Conservation (phyloP, 2,113 vertebrate species). For the Callionymus lyra region DNA sequence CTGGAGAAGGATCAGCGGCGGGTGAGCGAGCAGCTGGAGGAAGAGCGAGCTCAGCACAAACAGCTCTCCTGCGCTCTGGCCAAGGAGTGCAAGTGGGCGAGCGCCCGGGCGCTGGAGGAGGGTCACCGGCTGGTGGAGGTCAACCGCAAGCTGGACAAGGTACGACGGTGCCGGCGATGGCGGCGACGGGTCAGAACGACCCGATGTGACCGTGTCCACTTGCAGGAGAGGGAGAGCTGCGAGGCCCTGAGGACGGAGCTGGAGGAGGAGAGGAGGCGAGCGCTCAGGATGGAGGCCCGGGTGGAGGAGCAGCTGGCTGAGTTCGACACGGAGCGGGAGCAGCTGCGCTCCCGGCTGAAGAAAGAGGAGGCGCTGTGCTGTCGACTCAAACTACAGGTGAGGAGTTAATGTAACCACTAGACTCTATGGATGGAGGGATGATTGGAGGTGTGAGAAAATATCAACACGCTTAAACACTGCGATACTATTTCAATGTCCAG, state of each 20-base stretch:
- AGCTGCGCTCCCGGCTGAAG: constrained; percentile 83
- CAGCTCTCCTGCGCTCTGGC: constrained; percentile 85
- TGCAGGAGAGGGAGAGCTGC: constrained; percentile 65
- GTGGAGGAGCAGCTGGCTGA: constrained; percentile 91
- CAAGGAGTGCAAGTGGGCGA: constrained; percentile 90
- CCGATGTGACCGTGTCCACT: neutral
- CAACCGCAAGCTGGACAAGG: constrained; percentile 75
- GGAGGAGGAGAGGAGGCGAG: constrained; percentile 74
- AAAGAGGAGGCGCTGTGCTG: constrained; percentile 83
- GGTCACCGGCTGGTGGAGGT: constrained; percentile 79
- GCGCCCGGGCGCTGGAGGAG: constrained; percentile 81
- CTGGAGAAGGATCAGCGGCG: constrained; percentile 87
- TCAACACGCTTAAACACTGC: too few relatives aligned
- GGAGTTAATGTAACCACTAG: constrained; percentile 1
- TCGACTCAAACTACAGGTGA: constrained; percentile 77
- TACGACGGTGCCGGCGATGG: neutral
- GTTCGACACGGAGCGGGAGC: constrained; percentile 92
- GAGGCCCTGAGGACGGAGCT: constrained; percentile 75
- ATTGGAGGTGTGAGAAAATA: too few relatives aligned
- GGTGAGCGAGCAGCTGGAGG: constrained; percentile 80
- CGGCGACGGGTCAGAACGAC: neutral
- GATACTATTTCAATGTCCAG: too few relatives aligned
- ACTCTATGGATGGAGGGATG: too few relatives aligned
- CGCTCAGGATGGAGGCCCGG: constrained; percentile 84
- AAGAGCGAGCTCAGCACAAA: constrained; percentile 84